Percentiles rank a stretch among this genome's conserved stretches.
phyloP scores from a whole-genome alignment of 2,888 invertebrate species.

The Hirtodrosophila trivittata region DNA sequence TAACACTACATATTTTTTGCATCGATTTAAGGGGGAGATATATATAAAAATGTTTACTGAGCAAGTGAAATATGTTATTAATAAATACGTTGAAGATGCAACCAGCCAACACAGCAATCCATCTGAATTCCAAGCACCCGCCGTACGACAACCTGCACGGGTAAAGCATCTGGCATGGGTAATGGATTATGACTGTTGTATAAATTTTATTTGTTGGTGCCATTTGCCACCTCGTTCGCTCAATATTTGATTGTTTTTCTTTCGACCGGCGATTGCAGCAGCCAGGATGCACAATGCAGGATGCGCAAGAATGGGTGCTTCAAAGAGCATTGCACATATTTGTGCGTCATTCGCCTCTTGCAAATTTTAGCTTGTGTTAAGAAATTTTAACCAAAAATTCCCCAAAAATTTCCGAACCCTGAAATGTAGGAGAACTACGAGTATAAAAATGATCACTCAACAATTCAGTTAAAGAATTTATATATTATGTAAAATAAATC shows the following conservation, averaged over 20 bases:
- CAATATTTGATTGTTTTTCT: conserved; percentile 68
- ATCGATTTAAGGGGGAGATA: conserved; percentile 40
- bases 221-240: conserved; percentile 37
- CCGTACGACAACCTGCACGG: too few relatives aligned
- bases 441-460: too few relatives aligned
- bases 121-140: conserved; percentile 1
- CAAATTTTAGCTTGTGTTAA: too few relatives aligned
- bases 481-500: too few relatives aligned
- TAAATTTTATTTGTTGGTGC: conserved; percentile 52
- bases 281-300: conserved; percentile 19
- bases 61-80: conserved; percentile 48
- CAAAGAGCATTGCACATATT: conserved; percentile 37
- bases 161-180: conserved; percentile 54
- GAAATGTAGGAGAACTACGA: too few relatives aligned
- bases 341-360: too few relatives aligned
- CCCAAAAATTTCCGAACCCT: too few relatives aligned
- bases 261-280: conserved; percentile 34
- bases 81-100: conserved; percentile 47
- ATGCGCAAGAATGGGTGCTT: conserved; percentile 14
- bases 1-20: conserved; percentile 33
- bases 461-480: too few relatives aligned
- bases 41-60: conserved; percentile 22
- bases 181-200: conserved; percentile 71
- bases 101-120: conserved; percentile 11
- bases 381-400: too few relatives aligned